Evolutionary conservation across 2,113 vertebrate genomes (phyloP).

Genomic region (Callipepla squamata): DNA sequence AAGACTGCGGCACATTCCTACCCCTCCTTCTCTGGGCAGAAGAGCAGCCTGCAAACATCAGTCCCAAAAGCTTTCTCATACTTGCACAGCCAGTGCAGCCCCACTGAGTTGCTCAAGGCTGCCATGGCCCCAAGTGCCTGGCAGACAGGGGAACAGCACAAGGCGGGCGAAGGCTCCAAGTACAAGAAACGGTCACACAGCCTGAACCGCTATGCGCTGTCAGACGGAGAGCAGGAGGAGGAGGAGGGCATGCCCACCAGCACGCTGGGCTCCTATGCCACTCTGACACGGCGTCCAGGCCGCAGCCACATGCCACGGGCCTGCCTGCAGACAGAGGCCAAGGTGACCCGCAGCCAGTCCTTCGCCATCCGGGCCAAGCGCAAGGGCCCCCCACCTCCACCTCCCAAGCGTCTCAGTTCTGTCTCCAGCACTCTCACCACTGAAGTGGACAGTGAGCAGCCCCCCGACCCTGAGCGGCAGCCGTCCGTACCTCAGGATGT

Average conservation of each 20-base stretch:
- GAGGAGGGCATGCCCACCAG: constrained; percentile 80
- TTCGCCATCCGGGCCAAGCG: constrained; percentile 85
- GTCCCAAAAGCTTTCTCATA: constrained; percentile 69
- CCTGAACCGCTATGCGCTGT: constrained; percentile 85
- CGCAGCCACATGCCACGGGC: constrained; percentile 72
- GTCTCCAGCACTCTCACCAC: constrained; percentile 67
- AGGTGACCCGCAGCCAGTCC: constrained; percentile 83
- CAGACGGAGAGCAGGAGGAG: constrained; percentile 85
- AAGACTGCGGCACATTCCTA: background rate
- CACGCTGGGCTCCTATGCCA: constrained; percentile 87
- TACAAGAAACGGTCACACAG: constrained; percentile 86
- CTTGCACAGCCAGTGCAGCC: constrained; percentile 56
- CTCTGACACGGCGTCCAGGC: constrained; percentile 82
- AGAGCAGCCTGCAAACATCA: constrained; percentile 26
- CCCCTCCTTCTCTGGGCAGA: constrained; percentile 10
- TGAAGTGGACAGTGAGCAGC: background rate
- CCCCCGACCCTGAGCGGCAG: constrained; percentile 37
- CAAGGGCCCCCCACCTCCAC: constrained; percentile 77
- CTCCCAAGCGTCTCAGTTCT: constrained; percentile 83
- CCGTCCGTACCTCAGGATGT: accelerated
- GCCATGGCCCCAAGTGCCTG: background rate
- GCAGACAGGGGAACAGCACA: constrained; percentile 26
- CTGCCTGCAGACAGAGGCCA: constrained; percentile 44
- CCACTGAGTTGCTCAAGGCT: background rate
- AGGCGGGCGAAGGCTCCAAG: constrained; percentile 27